Conservation (phyloP, 2,113 vertebrate species). For the Synchiropus splendidus region DNA sequence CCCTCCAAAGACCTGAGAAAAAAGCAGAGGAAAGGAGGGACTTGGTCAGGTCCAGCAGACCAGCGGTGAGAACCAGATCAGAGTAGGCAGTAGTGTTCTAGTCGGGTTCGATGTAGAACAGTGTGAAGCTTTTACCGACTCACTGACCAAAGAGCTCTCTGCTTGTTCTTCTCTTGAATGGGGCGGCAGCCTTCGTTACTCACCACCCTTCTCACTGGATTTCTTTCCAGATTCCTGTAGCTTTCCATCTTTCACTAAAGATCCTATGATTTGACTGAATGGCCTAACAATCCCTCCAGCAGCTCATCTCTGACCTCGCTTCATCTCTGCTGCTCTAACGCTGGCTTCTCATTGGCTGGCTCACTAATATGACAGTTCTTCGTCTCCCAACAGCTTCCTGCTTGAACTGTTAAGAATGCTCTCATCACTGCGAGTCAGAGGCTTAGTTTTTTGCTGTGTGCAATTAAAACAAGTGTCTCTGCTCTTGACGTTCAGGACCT, state of each 20-base stretch:
- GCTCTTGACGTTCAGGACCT: constrained; percentile 73
- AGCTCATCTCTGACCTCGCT: constrained; percentile 13
- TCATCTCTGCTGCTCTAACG: constrained; percentile 25
- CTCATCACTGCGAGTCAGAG: not conserved
- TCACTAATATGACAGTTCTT: constrained; percentile 28
- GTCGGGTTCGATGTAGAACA: constrained; percentile 21
- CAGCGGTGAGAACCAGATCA: constrained; percentile 74
- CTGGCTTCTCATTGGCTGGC: constrained; percentile 46
- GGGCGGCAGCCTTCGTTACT: constrained; percentile 16
- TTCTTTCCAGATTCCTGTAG: constrained; percentile 6
- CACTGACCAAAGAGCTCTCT: constrained; percentile 6
- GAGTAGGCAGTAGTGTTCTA: constrained; percentile 23
- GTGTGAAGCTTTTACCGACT: constrained; percentile 5
- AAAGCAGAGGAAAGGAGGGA: constrained; percentile 89
- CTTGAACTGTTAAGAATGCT: constrained; percentile 34
- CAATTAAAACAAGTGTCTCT: not conserved
- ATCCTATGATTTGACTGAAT: constrained; percentile 21
- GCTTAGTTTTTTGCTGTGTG: not conserved
- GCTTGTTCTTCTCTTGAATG: constrained; percentile 19
- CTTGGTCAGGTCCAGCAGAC: constrained; percentile 75
- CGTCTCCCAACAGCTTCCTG: constrained; percentile 30
- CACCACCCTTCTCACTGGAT: constrained; percentile 11
- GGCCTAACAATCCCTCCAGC: constrained; percentile 41
- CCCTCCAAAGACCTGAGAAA: constrained; percentile 85
- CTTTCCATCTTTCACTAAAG: constrained; percentile 30